Base-by-base conservation (phyloP, 92 coral and sea anemone genomes). In the Porites cylindrica region DNA sequence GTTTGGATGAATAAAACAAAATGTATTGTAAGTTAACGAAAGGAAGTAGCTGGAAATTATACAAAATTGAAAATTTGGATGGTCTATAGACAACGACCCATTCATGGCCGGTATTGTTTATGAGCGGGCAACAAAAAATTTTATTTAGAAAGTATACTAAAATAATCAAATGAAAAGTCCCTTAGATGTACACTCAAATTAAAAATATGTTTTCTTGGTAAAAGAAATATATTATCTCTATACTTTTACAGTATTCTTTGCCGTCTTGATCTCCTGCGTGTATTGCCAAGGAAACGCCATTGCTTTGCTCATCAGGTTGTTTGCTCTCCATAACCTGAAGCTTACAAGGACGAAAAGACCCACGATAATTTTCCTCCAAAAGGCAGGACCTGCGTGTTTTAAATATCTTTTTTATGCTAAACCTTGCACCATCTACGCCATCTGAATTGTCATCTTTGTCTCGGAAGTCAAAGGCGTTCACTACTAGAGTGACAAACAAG, bases 401-500 rank as follows among this genome's bases (percentile, higher is more conserved):
- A n/a, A 85, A 77, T 7, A 60, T 53, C 43, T 78, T 85, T 24
- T 66, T 66, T 14, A 10, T 8, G 1, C 76, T 59, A 8, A 76
- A 76, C 59, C 47, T 76, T 66, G 75, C 68, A 54, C 21, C 24
- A 5, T 66, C 68, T 50, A 13, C 51, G 52, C 88, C 92, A 63
- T 87, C 72, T 73, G 38, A 70, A 19, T 87, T 74, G 29, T 80
- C 80, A n/a, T 93, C 98, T 10, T 80, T 84, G 53, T 93, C 96
- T 67, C 92, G 89, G 51, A 90, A 88, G 82, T 94, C 98, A 59
- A 94, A 94, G 32, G 98, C 90, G 79, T 94, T 94, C 51, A 94
- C 88, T 51, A 94, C 76, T 20, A 94, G 95, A 13, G 98, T 95
- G 18, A 94, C 95, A 78, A 94, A 94, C 19, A 94, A 89, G 75